phyloP scores from a whole-genome alignment of 2,888 invertebrate genomes.

The Morpho helenor region DNA sequence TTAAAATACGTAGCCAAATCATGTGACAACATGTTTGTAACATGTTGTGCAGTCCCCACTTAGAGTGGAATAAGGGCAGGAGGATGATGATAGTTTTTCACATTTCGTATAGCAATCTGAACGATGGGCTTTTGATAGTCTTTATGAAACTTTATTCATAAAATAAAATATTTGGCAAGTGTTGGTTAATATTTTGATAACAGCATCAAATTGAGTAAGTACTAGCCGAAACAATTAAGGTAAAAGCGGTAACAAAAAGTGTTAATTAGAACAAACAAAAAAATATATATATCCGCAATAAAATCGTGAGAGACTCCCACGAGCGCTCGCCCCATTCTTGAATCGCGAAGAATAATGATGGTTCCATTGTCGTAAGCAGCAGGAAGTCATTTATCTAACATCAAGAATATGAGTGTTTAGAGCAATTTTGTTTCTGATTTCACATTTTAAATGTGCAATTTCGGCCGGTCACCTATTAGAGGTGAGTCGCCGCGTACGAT shows the following conservation, averaged over 20 bases:
- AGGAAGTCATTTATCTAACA: slow-evolving; percentile 79
- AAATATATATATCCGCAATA: slow-evolving; percentile 77
- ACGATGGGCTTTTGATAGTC: no score
- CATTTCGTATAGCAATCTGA: no score
- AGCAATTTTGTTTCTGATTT: slow-evolving; percentile 76
- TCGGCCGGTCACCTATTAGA: slow-evolving; percentile 34
- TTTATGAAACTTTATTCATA: no score
- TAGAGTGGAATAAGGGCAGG: no score
- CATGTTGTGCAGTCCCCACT: no score
- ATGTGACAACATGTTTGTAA: no score
- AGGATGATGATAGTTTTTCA: no score
- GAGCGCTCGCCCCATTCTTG: slow-evolving; percentile 62
- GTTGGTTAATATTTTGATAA: neutral
- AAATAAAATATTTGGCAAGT: neutral
- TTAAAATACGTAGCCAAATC: no score
- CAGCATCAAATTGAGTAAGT: neutral
- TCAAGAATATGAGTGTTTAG: slow-evolving; percentile 78
- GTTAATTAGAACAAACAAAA: slow-evolving; percentile 77
- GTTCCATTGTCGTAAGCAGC: slow-evolving; percentile 69
- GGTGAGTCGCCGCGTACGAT: slow-evolving; percentile 9
- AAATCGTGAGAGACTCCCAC: slow-evolving; percentile 75
- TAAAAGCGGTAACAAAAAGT: slow-evolving; percentile 75
- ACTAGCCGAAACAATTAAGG: slow-evolving; percentile 60
- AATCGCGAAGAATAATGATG: slow-evolving; percentile 68
- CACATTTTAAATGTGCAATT: slow-evolving; percentile 73